Evolutionary conservation across 2,888 invertebrate species (phyloP).

Genomic region (Laothoe populi): DNA sequence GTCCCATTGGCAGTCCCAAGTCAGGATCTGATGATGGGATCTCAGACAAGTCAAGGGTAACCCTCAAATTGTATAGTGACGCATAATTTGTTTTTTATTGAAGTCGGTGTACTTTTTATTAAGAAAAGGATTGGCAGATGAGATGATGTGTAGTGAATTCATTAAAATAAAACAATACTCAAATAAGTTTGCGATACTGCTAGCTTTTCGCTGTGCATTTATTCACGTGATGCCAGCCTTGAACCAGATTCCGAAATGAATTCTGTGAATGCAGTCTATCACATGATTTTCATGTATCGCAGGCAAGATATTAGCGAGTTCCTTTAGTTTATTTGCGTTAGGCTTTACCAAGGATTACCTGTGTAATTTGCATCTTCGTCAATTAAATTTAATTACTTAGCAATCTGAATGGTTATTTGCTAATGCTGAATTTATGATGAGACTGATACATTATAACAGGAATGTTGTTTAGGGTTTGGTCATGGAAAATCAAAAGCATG

Average conservation of each 20-base stretch:
- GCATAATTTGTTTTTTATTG: no score
- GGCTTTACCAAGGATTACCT: conserved; percentile 8
- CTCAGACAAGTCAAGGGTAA: no score
- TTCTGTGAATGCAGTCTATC: conserved; percentile 45
- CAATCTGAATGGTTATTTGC: background rate
- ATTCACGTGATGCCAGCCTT: conserved; percentile 38
- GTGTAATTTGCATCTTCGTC: conserved; percentile 10
- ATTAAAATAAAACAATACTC: background rate
- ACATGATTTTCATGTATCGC: conserved; percentile 39
- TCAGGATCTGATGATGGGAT: no score
- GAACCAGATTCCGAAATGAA: conserved; percentile 45
- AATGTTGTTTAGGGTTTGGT: background rate
- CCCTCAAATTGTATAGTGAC: no score
- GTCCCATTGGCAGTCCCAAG: no score
- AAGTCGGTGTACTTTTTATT: no score
- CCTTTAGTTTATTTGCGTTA: background rate
- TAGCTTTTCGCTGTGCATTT: conserved; percentile 15
- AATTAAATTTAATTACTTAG: background rate
- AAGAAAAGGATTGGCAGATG: background rate
- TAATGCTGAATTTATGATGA: background rate
- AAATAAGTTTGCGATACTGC: conserved; percentile 2
- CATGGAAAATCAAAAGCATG: no score
- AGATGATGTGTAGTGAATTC: background rate
- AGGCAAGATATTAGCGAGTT: conserved; percentile 4
- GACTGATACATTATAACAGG: background rate